These are phyloP conservation scores for Platygyra sinensis DNA, from an alignment of 64 coral and sea anemone species.

Conservation along the genomic window DNA sequence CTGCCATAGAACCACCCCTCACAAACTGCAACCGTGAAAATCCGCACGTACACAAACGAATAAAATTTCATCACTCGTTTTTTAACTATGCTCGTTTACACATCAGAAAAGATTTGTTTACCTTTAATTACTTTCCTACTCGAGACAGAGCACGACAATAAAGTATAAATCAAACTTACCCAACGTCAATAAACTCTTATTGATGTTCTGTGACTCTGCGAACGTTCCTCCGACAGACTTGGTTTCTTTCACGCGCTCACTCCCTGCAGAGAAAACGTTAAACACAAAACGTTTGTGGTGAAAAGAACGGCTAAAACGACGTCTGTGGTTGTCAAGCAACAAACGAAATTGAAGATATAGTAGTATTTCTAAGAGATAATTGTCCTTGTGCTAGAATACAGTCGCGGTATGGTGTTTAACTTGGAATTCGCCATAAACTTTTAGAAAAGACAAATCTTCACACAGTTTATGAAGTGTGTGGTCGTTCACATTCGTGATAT, in stretches of 20 bases:
- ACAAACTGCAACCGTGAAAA: neutral
- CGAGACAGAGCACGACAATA: neutral
- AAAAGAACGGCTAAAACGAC: neutral
- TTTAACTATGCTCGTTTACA: no score
- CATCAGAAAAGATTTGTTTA: neutral
- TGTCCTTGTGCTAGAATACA: neutral
- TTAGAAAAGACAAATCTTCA: neutral
- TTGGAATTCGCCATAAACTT: neutral
- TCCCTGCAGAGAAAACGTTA: conserved; percentile 46
- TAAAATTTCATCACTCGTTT: neutral
- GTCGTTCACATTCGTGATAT: neutral
- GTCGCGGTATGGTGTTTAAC: neutral
- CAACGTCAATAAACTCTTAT: conserved; percentile 94
- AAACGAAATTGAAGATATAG: neutral
- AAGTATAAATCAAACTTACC: conserved; percentile 45
- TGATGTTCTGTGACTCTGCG: conserved; percentile 97
- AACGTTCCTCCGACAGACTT: conserved; percentile 86
- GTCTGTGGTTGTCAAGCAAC: neutral
- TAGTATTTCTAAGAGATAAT: neutral
- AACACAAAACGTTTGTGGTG: neutral
- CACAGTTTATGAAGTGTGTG: no score
- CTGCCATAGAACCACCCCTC: neutral
- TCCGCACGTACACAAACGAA: neutral
- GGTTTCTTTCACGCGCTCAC: conserved; percentile 96
- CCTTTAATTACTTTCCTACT: neutral